Evolutionary conservation across 2,113 vertebrate genomes (phyloP), one percentile per base, ranked within the genome.

Genomic region (Tachycineta bicolor): DNA sequence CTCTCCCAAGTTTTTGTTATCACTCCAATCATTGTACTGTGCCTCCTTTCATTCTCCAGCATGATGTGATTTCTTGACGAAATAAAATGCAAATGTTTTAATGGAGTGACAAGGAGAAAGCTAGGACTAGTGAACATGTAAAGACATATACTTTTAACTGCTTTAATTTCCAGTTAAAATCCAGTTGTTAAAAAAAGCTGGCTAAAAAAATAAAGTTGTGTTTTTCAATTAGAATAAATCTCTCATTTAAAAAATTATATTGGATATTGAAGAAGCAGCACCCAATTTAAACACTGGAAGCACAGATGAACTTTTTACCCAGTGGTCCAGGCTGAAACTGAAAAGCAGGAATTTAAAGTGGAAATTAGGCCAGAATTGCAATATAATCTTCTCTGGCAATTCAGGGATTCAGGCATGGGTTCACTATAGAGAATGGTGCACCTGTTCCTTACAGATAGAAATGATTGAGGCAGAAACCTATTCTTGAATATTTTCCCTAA

Each of bases 371-470:
- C 13, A 77, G 12, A 87, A 18, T 4, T 69, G 6, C 19, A 68
- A 34, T 33, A 56, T 7, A 22, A 2, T n/a, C 62, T 7, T 58
- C 15, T 59, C 47, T 58, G 15, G 6, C 33, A 62, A 49, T 58
- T 87, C 50, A 62, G 28, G 47, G 9, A 2, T 58, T 23, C 6
- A 62, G 46, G 21, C 26, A 19, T 6, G 25, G 5, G 18, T 56
- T 37, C 10, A 8, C 20, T 3, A 19, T 7, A 56, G n/a, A 49
- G 67, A 67, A 8, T 0, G 0, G 2, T 55, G 12, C 10, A 39
- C 14, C 19, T 53, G 13, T 31, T 65, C 2, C 25, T 71, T 68
- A 71, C 6, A 82, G 18, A 33, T 24, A 41, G 22, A 53, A 49
- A 2, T 5, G 22, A 76, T 22, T 14, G 14, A 6, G 7, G 7